A percentile compares a stretch with the other conserved stretches of the same genome.
Conservation (phyloP, 2,888 invertebrate genomes). For the Microplitis deprimator region DNA sequence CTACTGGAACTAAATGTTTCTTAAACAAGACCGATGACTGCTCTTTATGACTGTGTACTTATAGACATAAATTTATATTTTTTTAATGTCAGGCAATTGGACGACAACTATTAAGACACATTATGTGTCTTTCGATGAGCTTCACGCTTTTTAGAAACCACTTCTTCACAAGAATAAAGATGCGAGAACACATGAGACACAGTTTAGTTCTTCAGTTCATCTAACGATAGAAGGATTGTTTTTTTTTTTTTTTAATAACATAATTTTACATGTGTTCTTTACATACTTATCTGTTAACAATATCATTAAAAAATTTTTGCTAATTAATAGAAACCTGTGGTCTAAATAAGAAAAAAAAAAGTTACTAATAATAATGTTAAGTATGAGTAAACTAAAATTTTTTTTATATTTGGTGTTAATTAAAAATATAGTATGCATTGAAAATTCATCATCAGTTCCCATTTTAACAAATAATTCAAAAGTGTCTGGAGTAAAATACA, state of each 20-base stretch:
- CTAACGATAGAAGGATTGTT: slow-evolving; percentile 47
- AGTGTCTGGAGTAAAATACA: neutral
- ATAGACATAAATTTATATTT: slow-evolving; percentile 40
- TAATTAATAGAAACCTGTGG: neutral
- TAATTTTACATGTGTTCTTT: neutral
- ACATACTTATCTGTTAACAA: neutral
- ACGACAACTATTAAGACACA: slow-evolving; percentile 55
- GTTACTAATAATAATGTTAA: neutral
- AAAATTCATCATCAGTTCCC: neutral
- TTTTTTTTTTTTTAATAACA: neutral
- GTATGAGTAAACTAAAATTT: neutral
- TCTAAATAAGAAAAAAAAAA: neutral
- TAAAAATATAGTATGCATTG: neutral
- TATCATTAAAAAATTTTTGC: slow-evolving; percentile 1
- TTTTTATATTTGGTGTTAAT: neutral
- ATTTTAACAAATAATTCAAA: neutral
- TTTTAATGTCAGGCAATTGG: slow-evolving; percentile 55
- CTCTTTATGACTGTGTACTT: slow-evolving; percentile 15
- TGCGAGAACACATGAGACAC: slow-evolving; percentile 45
- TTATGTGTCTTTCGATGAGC: slow-evolving; percentile 39
- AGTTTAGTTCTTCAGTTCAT: slow-evolving; percentile 57
- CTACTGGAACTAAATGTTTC: slow-evolving; percentile 58
- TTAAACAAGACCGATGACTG: slow-evolving; percentile 18
- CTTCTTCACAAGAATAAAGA: slow-evolving; percentile 54
- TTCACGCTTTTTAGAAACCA: slow-evolving; percentile 65